Conservation (phyloP, 2,113 vertebrate genomes). For the Rhynchopsitta pachyrhyncha region DNA sequence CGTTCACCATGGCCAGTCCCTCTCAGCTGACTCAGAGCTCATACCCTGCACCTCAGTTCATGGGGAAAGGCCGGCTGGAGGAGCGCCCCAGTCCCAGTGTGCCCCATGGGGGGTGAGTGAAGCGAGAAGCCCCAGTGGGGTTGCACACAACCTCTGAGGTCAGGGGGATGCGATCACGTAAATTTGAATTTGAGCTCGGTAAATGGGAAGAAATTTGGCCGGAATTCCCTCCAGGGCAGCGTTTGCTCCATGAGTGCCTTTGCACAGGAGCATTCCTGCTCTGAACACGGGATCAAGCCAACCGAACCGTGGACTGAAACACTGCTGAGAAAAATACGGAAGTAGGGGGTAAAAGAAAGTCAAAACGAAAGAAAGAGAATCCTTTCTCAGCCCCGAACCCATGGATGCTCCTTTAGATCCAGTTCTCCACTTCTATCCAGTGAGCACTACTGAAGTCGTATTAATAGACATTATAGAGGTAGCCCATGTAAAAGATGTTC, state of each 20-base stretch:
- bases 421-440: neutral
- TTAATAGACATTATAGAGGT: neutral
- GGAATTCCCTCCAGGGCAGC: neutral
- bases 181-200: neutral
- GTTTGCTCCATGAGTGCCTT: neutral
- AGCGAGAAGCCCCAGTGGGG: fast-evolving
- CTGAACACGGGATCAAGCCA: neutral
- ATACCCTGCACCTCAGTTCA: neutral
- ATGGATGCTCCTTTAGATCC: neutral
- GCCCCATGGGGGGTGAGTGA: neutral
- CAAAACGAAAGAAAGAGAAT: neutral
- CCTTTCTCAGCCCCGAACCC: neutral
- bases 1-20: fast-evolving
- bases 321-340: neutral
- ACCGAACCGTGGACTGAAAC: neutral
- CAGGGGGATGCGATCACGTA: too few relatives aligned
- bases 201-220: neutral
- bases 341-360: neutral
- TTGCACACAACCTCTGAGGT: fast-evolving
- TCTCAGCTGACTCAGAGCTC: fast-evolving
- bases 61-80: neutral
- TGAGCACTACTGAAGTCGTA: neutral
- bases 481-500: neutral
- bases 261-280: neutral
- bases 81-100: neutral